A percentile compares a stretch with the other conserved stretches of the same genome.
phyloP scores from a whole-genome alignment of 2,797 vertebrate species.

The Gephyroberyx darwinii region DNA sequence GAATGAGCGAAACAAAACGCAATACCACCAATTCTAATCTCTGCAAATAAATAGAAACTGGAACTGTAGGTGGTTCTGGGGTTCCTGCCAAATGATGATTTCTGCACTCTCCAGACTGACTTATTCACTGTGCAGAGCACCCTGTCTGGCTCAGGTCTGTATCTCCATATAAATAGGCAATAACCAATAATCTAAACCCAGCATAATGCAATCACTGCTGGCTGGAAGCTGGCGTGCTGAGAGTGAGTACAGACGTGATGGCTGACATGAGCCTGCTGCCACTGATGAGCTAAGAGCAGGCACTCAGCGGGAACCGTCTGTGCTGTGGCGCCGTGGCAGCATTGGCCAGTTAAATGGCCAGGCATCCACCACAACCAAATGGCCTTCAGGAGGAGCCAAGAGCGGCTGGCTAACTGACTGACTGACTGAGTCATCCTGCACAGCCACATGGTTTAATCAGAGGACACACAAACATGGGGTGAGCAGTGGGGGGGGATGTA shows the following conservation, averaged over 20 bases:
- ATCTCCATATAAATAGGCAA: constrained; percentile 48
- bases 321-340: constrained; percentile 49
- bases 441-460: constrained; percentile 58
- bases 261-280: constrained; percentile 53
- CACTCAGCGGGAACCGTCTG: constrained; percentile 60
- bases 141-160: neutral
- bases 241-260: constrained; percentile 36
- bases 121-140: constrained; percentile 11
- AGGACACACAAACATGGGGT: constrained; percentile 50
- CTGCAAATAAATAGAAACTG: constrained; percentile 11
- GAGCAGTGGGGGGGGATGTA: constrained; percentile 4
- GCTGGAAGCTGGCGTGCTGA: constrained; percentile 16
- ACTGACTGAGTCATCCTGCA: constrained; percentile 60
- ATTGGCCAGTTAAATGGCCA: constrained; percentile 58
- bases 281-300: constrained; percentile 61
- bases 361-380: constrained; percentile 64
- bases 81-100: constrained; percentile 23
- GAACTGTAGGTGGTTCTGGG: neutral
- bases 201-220: constrained; percentile 32
- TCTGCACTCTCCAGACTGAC: neutral
- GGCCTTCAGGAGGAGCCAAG: constrained; percentile 61
- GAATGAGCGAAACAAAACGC: constrained; percentile 3
- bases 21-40: neutral
- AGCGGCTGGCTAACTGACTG: constrained; percentile 59
- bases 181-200: constrained; percentile 46